phyloP scores from a whole-genome alignment of 2,797 vertebrate genomes.

The Molothrus ater region DNA sequence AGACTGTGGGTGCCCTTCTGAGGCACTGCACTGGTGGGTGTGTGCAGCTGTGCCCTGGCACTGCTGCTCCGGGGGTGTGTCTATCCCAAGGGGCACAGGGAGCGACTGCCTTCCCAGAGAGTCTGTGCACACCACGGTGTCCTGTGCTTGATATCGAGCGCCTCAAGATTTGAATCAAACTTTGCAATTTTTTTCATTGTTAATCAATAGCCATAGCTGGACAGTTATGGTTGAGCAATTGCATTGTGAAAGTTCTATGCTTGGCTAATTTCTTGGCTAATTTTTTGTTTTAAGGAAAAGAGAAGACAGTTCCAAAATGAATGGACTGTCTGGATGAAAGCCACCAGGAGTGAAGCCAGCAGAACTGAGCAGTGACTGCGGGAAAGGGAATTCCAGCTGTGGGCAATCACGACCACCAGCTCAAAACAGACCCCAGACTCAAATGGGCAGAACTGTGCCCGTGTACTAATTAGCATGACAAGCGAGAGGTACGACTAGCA shows the following conservation, averaged over 20 bases:
- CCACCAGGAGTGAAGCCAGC: not conserved
- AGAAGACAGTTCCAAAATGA: not conserved
- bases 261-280: too few species aligned
- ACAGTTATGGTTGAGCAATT: not conserved
- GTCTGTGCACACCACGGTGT: accelerated
- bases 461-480: too few species aligned
- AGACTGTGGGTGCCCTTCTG: not conserved
- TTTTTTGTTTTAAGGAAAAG: not conserved
- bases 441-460: not conserved
- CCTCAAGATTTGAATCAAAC: not conserved
- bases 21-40: not conserved
- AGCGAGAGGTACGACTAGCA: not conserved
- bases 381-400: not conserved
- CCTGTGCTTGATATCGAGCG: not conserved
- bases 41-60: accelerated
- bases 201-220: too few species aligned
- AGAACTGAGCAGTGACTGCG: not conserved
- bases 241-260: not conserved
- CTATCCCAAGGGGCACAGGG: not conserved
- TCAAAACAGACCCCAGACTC: not conserved
- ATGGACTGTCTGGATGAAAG: not conserved
- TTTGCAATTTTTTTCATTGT: not conserved
- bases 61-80: not conserved
- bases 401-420: accelerated
- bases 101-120: not conserved